Conservation (phyloP, 2,797 vertebrate species). For the Limosa lapponica region DNA sequence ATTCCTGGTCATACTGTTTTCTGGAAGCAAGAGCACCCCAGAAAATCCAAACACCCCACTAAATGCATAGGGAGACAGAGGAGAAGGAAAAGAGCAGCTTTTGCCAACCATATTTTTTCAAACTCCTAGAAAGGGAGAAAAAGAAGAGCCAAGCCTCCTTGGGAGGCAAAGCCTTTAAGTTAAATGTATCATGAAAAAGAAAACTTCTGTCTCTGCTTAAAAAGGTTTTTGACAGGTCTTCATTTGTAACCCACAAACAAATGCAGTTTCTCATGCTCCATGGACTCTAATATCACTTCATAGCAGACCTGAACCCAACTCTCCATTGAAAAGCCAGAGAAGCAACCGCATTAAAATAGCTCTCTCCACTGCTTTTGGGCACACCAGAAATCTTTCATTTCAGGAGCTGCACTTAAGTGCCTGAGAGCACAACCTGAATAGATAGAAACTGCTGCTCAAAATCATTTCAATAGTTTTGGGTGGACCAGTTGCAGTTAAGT, state of each 20-base stretch:
- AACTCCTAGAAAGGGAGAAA: neutral
- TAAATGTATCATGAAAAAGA: constrained; percentile 56
- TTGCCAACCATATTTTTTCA: neutral
- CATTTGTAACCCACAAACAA: constrained; percentile 66
- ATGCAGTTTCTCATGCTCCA: constrained; percentile 62
- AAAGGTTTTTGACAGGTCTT: constrained; percentile 69
- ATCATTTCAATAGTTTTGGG: neutral
- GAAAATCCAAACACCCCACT: neutral
- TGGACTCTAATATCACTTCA: constrained; percentile 21
- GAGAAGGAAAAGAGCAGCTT: neutral
- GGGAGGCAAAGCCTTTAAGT: constrained; percentile 25
- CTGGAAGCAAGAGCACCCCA: neutral
- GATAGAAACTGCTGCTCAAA: neutral
- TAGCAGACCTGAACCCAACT: neutral
- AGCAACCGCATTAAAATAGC: neutral
- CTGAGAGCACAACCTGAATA: neutral
- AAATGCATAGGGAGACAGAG: neutral
- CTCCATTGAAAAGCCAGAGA: constrained; percentile 17
- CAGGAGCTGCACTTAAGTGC: constrained; percentile 3
- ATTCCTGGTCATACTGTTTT: neutral
- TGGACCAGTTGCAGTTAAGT: neutral
- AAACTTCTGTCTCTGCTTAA: constrained; percentile 49
- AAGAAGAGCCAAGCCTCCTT: neutral
- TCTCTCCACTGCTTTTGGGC: neutral
- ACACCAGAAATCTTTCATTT: constrained; percentile 56